Base-by-base conservation (phyloP, 2,888 invertebrate genomes). In the Cheilosia scutellata region DNA sequence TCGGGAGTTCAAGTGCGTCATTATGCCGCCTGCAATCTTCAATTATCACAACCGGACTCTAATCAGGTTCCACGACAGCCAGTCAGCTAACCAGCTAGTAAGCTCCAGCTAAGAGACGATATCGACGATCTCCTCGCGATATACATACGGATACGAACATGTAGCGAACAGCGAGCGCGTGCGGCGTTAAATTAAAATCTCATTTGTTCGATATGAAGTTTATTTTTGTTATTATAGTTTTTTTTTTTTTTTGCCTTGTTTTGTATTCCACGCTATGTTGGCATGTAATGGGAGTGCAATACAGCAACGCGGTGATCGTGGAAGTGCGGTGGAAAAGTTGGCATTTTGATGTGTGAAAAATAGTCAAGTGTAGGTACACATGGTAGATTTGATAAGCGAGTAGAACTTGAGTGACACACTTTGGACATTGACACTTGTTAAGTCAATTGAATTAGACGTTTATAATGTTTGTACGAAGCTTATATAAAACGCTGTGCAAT, bases 181-280 rank as follows among this genome's bases (percentile, higher is more conserved):
- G 78, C 57, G 78, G 78, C 78, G 78, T 51, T 79, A 65, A 79
- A 79, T 79, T 79, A 79, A 79, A 79, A 79, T 65, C 72, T 72
- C 78, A 79, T 79, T 79, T 79, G 71, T 65, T 71, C 65, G 72
- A 78, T 63, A 31, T 55, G 57, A 60, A 27, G 13, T 65, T 44
- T 25, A 11, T 57, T 70, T 40, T 51, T 33, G 47, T 58, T 62
- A 6, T 72, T 40, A 20, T 33, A 55, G 27, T 74, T 42, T 9
- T 47, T 53, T 51, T 72, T 11, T 42, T 37, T 44, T 33, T 9
- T 37, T 37, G 37, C 37, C 37, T 11, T 37, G 37, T 37, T 37
- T 37, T 11, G 11, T 60, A 37, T 20, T 53, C 44, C 29, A 44
- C 40, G 7, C 31, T 40, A 42, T 58, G 72, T 72, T 72, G 65